These are phyloP conservation scores for Cotesia congregata DNA, from an alignment of 2,888 invertebrate genomes.

Conservation along the genomic window DNA sequence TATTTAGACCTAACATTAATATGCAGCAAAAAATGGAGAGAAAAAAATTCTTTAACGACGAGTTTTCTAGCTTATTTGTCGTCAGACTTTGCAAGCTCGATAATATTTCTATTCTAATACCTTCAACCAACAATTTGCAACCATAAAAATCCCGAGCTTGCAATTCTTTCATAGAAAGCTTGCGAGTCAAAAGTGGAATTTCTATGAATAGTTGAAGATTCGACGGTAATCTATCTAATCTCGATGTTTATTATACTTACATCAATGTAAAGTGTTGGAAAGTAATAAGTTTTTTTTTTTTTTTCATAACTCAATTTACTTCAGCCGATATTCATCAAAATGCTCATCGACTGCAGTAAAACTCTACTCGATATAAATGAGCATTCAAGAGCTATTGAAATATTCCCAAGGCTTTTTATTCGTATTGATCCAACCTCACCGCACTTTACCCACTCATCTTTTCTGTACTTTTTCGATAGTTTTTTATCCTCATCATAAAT, in stretches of 20 bases:
- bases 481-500: neutral
- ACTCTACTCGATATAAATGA: neutral
- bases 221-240: neutral
- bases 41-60: no score
- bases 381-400: constrained; percentile 1
- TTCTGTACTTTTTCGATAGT: neutral
- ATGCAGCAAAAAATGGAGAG: no score
- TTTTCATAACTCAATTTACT: neutral
- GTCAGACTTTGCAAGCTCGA: no score
- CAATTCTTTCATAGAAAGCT: no score
- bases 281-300: neutral
- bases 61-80: no score
- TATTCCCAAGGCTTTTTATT: neutral
- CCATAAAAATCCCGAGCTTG: no score
- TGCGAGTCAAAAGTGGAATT: no score
- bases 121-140: no score
- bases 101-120: no score
- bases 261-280: neutral
- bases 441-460: neutral
- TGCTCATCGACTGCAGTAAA: neutral
- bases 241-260: neutral
- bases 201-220: no score
- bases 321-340: neutral
- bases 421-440: neutral
- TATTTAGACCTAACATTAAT: no score